Conservation (phyloP, 2,797 vertebrate genomes). For the Tadarida brasiliensis region DNA sequence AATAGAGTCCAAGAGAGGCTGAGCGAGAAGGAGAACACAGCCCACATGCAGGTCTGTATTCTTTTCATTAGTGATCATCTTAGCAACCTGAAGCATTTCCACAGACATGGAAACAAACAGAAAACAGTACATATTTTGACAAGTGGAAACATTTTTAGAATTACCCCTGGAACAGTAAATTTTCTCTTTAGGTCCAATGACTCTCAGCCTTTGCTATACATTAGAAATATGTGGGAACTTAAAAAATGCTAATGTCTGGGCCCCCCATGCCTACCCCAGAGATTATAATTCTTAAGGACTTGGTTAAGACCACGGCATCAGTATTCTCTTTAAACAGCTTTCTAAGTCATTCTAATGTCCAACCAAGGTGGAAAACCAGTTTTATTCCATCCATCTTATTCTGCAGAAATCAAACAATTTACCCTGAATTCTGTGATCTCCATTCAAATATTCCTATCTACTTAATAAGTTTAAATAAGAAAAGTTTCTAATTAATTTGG, state of each 20-base stretch:
- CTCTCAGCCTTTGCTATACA: neutral
- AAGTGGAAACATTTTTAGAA: neutral
- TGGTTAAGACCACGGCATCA: neutral
- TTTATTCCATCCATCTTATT: neutral
- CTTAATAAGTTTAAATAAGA: neutral
- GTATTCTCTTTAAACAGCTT: neutral
- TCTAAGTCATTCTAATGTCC: neutral
- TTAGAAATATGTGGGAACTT: neutral
- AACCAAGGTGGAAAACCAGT: neutral
- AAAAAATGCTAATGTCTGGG: neutral
- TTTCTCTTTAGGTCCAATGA: neutral
- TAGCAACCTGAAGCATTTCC: neutral
- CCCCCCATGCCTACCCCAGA: neutral
- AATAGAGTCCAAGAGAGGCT: neutral
- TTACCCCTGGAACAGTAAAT: neutral
- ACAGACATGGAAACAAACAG: neutral
- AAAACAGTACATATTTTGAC: neutral
- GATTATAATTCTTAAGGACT: neutral
- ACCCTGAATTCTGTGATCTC: neutral
- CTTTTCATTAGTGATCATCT: neutral
- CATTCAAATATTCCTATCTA: conserved; percentile 2
- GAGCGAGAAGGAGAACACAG: neutral
- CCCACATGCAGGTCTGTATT: neutral
- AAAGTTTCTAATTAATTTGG: neutral
- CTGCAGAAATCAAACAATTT: neutral